phyloP scores from a whole-genome alignment of 1,140 invertebrate genomes.

The Potamilus streckersoni region DNA sequence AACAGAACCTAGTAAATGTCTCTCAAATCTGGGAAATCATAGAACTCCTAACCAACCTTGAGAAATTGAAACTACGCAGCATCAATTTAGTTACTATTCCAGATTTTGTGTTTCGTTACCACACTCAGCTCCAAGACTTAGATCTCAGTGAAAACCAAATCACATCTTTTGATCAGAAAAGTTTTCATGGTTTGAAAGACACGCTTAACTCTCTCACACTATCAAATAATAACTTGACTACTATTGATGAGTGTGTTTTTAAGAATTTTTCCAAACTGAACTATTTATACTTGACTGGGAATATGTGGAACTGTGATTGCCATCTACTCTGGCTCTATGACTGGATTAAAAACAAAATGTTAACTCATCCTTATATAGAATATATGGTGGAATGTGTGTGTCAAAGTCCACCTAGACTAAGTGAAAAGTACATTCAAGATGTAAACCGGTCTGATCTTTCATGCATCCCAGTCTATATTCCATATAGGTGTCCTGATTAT shows the following conservation, averaged over 20 bases:
- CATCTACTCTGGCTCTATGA: slow-evolving; percentile 44
- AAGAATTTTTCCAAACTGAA: slow-evolving; percentile 36
- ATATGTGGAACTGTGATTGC: slow-evolving; percentile 50
- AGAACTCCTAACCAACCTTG: slow-evolving; percentile 26
- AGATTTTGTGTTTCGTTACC: slow-evolving; percentile 34
- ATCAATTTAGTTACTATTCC: slow-evolving; percentile 37
- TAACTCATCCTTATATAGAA: slow-evolving; percentile 6
- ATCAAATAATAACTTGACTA: slow-evolving; percentile 34
- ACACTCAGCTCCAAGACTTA: slow-evolving; percentile 30
- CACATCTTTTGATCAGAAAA: slow-evolving; percentile 17
- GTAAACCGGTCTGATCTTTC: too few species aligned
- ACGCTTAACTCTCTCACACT: slow-evolving; percentile 38
- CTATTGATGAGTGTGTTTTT: slow-evolving; percentile 49
- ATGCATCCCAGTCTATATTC: too few species aligned
- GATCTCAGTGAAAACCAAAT: slow-evolving; percentile 46
- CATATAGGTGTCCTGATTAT: slow-evolving; percentile 18
- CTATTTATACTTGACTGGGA: slow-evolving; percentile 32
- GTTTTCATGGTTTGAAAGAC: slow-evolving; percentile 40
- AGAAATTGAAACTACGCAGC: slow-evolving; percentile 26
- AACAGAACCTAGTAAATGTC: slow-evolving; percentile 17
- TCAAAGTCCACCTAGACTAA: slow-evolving; percentile 11
- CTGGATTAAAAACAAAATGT: slow-evolving; percentile 17
- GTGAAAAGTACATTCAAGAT: slow-evolving; percentile 3
- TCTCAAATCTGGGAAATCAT: slow-evolving; percentile 37
- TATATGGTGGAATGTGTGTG: slow-evolving; percentile 6